A percentile compares a stretch with the other conserved stretches of the same genome.
These are phyloP conservation scores for zebrafish (Danio rerio) DNA, from an alignment of 2,113 vertebrate genomes.

Conservation along the genomic window GRCz12tu NC_133192.1:33246501-33247000, in stretches of 20 bases:
- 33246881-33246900: background rate
- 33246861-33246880: background rate
- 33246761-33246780: constrained; percentile 53
- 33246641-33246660: no score
- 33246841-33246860: constrained; percentile 38
- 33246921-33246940: constrained; percentile 25
- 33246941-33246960: constrained; percentile 23
- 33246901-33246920: background rate
- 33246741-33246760: constrained; percentile 59
- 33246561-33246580: no score
- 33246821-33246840: constrained; percentile 37
- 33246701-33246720: constrained; percentile 46
- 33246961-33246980: constrained; percentile 59
- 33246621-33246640: no score
- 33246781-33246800: constrained; percentile 52
- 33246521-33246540: no score
- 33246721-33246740: constrained; percentile 53
- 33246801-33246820: constrained; percentile 52
- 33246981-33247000: constrained; percentile 66
- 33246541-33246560: no score
- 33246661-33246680: no score
- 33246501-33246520: no score
- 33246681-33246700: no score
- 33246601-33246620: no score
- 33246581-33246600: no score